Conservation (phyloP, 2,113 vertebrate genomes). For the Eptesicus fuscus region DNA sequence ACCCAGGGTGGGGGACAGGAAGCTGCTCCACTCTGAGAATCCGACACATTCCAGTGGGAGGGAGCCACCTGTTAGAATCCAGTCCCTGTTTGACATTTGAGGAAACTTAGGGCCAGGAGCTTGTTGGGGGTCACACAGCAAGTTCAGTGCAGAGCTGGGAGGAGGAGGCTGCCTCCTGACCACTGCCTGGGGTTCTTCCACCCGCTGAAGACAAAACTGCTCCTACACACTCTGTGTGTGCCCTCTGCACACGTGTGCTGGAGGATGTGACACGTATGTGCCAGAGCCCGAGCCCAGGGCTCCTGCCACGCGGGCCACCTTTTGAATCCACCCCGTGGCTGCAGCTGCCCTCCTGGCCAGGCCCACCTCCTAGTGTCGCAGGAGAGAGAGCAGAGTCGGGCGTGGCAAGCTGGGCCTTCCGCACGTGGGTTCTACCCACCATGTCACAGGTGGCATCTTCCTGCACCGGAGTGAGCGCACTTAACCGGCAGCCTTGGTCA, state of each 20-base stretch:
- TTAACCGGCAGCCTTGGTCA: fast-evolving
- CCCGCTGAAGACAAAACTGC: not conserved
- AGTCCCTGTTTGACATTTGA: not conserved
- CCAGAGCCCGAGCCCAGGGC: not conserved
- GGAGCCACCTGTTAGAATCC: not conserved
- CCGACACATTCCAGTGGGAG: not conserved
- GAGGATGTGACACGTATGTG: fast-evolving
- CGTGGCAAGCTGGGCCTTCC: not conserved
- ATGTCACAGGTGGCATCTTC: not conserved
- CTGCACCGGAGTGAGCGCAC: fast-evolving
- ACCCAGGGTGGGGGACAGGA: not conserved
- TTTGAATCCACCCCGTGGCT: not conserved
- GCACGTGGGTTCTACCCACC: not conserved
- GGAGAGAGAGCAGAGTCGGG: not conserved
- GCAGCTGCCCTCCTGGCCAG: not conserved
- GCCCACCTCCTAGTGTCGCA: not conserved
- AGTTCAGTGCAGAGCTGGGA: not conserved
- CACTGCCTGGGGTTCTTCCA: not conserved
- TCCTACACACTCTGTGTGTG: not conserved
- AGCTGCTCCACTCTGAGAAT: not conserved
- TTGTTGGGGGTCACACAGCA: not conserved
- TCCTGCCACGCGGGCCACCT: not conserved
- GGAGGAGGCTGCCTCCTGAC: not conserved
- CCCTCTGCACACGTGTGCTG: not conserved
- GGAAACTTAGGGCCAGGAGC: not conserved